phyloP scores from a whole-genome alignment of 2,113 vertebrate genomes.

The Cryptotis parvus region DNA sequence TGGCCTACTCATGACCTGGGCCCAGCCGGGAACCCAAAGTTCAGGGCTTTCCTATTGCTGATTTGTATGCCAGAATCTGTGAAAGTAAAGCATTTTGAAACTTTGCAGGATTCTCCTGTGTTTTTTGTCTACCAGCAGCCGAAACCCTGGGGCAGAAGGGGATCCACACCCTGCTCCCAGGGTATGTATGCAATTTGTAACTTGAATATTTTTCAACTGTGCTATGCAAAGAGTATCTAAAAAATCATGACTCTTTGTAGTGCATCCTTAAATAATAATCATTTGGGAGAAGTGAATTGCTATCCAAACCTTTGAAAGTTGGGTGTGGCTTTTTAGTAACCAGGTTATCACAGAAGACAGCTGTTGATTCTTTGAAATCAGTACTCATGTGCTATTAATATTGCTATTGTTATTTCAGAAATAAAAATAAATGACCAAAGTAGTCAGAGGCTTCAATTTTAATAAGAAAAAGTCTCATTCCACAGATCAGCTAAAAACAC shows the following conservation, averaged over 20 bases:
- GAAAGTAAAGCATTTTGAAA: too few species aligned
- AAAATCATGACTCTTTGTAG: not conserved
- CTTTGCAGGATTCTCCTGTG: too few species aligned
- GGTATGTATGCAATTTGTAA: too few species aligned
- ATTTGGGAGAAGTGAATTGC: not conserved
- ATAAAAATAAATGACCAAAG: not conserved
- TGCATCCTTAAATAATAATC: not conserved
- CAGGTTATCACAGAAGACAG: not conserved
- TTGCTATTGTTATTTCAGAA: not conserved
- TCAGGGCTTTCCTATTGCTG: too few species aligned
- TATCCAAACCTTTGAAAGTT: not conserved
- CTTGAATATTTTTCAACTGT: too few species aligned
- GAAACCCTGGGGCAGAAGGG: too few species aligned
- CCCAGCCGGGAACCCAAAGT: too few species aligned
- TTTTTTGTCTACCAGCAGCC: too few species aligned
- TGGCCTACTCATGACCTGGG: too few species aligned
- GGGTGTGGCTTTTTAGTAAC: accelerated
- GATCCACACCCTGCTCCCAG: too few species aligned
- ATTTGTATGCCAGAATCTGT: too few species aligned
- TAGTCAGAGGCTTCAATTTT: not conserved
- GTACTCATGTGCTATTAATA: not conserved
- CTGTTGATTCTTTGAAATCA: not conserved
- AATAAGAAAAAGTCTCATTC: not conserved
- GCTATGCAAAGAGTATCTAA: not conserved
- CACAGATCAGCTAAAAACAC: not conserved